phyloP scores from a whole-genome alignment of 2,888 invertebrate genomes.

The Parnassius mnemosyne region DNA sequence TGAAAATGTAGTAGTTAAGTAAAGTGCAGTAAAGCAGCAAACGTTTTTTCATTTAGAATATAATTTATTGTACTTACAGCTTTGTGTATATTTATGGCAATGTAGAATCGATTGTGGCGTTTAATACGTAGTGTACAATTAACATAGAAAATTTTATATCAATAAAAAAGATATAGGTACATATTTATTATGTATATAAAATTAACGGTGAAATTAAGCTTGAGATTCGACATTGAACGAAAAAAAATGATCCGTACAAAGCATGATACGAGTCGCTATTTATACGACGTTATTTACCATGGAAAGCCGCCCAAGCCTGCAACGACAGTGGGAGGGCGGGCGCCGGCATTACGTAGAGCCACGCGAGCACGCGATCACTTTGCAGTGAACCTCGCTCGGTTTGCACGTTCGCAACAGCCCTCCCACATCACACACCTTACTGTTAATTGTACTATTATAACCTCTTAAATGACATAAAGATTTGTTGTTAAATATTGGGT shows the following conservation, averaged over 20 bases:
- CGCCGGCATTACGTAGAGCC: conserved; percentile 44
- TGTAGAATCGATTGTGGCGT: too few relatives aligned
- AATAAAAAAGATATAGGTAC: too few relatives aligned
- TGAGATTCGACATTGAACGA: neutral
- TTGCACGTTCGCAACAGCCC: conserved; percentile 55
- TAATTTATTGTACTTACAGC: too few relatives aligned
- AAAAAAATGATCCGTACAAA: conserved; percentile 20
- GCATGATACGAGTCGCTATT: conserved; percentile 2
- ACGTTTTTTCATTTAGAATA: too few relatives aligned
- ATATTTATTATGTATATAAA: too few relatives aligned
- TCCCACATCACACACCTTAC: conserved; percentile 39
- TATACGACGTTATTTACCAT: conserved; percentile 39
- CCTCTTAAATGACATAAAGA: conserved; percentile 72
- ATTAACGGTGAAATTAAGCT: neutral
- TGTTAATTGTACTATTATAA: conserved; percentile 56
- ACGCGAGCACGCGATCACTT: conserved; percentile 76
- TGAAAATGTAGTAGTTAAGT: too few relatives aligned
- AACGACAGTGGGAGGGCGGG: conserved; percentile 47
- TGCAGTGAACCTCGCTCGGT: conserved; percentile 62
- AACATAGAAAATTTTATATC: too few relatives aligned
- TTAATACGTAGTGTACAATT: too few relatives aligned
- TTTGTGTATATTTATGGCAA: too few relatives aligned
- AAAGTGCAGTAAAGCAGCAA: neutral
- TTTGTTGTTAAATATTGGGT: conserved; percentile 44
- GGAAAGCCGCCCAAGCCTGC: conserved; percentile 52